Percentiles rank a stretch among this genome's conserved stretches.
Conservation (phyloP, 1,140 invertebrate genomes). For the Trissolcus basalis region DNA sequence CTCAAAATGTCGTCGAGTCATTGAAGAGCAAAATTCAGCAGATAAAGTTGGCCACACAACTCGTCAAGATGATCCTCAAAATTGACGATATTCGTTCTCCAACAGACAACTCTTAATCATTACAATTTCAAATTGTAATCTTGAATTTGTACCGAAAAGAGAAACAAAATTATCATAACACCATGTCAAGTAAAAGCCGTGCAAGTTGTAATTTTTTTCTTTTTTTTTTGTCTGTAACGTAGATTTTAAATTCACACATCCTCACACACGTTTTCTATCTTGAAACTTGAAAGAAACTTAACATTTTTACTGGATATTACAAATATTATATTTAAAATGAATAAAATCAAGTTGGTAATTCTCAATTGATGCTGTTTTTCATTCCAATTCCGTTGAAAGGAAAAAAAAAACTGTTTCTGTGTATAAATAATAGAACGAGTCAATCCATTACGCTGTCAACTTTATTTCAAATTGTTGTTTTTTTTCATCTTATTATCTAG, state of each 20-base stretch:
- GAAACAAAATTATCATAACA: no score
- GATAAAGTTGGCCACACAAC: constrained; percentile 95
- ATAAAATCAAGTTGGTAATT: neutral
- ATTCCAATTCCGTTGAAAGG: no score
- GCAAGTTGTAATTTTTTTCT: neutral
- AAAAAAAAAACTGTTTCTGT: no score
- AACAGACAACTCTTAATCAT: constrained; percentile 69
- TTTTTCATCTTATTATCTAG: constrained; percentile 38
- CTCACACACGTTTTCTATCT: neutral
- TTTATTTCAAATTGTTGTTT: constrained; percentile 53
- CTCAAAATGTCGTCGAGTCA: constrained; percentile 97
- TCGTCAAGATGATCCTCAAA: constrained; percentile 99
- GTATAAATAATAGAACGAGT: no score
- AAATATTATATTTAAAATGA: constrained; percentile 3
- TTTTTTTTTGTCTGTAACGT: neutral
- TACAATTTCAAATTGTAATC: no score
- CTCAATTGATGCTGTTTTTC: neutral
- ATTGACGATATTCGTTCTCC: constrained; percentile 97
- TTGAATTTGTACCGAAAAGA: no score
- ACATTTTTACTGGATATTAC: neutral
- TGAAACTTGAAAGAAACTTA: neutral
- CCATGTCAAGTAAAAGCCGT: no score
- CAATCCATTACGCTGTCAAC: constrained; percentile 50
- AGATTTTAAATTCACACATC: neutral
- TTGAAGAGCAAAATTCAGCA: constrained; percentile 98